Percentiles rank a stretch among this genome's conserved stretches.
Evolutionary conservation across 2,113 vertebrate species (phyloP).

Genomic region (Entomyzon cyanotis): DNA sequence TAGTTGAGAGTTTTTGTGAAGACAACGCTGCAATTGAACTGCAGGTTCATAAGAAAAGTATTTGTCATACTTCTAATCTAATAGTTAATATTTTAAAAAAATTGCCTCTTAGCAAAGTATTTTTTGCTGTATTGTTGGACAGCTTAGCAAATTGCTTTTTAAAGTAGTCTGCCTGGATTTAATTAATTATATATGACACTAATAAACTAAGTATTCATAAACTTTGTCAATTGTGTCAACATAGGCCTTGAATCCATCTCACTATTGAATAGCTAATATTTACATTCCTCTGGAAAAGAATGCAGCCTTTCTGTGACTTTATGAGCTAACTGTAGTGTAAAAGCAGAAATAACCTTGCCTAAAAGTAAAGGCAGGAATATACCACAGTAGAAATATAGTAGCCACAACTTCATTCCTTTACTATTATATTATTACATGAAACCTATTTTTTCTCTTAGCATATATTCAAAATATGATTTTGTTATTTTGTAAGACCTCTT

Average conservation of each 20-base stretch:
- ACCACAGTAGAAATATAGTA: neutral
- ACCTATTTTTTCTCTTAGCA: neutral
- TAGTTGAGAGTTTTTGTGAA: neutral
- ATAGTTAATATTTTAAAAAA: neutral
- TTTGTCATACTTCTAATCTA: neutral
- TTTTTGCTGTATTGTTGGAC: neutral
- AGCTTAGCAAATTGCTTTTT: conserved; percentile 23
- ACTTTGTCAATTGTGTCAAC: neutral
- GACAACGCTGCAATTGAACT: neutral
- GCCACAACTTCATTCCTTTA: neutral
- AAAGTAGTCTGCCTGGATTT: neutral
- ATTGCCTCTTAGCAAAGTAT: neutral
- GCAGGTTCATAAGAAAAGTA: neutral
- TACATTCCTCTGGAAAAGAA: neutral
- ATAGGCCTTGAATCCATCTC: neutral
- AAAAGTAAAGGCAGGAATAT: neutral
- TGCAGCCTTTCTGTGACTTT: neutral
- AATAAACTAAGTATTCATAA: conserved; percentile 48
- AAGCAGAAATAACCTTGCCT: neutral
- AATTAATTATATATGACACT: conserved; percentile 35
- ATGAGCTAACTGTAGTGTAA: neutral
- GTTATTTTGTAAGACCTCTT: neutral
- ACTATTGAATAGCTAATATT: neutral
- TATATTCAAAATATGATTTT: neutral
- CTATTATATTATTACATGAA: neutral